Conservation (phyloP, 2,797 vertebrate genomes). For the Tapera naevia region DNA sequence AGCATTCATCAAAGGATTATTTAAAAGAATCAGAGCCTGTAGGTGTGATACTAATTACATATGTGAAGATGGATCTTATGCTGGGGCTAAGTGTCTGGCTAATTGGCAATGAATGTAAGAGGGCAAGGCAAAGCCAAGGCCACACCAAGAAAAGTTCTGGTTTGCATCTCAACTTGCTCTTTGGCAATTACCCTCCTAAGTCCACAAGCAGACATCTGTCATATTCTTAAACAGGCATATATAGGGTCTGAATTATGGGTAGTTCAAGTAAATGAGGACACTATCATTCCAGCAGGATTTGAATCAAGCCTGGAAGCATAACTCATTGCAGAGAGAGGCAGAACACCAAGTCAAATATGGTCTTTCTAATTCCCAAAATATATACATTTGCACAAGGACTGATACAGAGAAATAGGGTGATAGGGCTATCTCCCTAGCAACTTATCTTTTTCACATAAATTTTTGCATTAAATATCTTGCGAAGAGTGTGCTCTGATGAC, state of each 20-base stretch:
- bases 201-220: not conserved
- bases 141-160: not conserved
- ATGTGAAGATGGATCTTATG: conserved; percentile 40
- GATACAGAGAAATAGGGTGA: not conserved
- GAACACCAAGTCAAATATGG: not conserved
- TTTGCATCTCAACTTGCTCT: not conserved
- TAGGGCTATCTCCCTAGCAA: not conserved
- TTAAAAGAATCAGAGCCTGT: conserved; percentile 61
- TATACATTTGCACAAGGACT: not conserved
- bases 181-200: not conserved
- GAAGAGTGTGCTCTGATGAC: not conserved
- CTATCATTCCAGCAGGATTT: not conserved
- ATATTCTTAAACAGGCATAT: not conserved
- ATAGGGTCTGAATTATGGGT: not conserved
- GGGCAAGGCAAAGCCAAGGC: conserved; percentile 25
- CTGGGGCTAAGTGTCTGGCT: conserved; percentile 34
- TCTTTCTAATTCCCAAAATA: not conserved
- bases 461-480: not conserved
- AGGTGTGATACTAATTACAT: conserved; percentile 66
- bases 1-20: conserved; percentile 65
- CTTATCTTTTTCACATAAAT: not conserved
- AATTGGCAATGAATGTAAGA: conserved; percentile 3
- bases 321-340: not conserved
- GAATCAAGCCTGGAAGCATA: not conserved
- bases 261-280: not conserved